phyloP scores from a whole-genome alignment of 2,113 vertebrate genomes.

The Synodontis membranacea region DNA sequence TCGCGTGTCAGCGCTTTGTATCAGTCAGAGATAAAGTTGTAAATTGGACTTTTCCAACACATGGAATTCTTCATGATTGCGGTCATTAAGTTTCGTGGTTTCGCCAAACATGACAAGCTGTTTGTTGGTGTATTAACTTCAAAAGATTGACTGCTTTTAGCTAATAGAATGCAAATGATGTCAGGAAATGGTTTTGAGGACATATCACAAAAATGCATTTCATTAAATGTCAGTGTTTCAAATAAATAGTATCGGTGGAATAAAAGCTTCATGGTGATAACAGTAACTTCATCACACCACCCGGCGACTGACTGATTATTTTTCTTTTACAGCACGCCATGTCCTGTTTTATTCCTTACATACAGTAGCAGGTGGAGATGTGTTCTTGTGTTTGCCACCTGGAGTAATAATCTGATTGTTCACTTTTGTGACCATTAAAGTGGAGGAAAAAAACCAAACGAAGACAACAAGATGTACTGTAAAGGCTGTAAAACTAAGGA shows the following conservation, averaged over 20 bases:
- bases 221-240: no score
- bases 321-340: not conserved
- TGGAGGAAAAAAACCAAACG: not conserved
- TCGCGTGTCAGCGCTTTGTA: no score
- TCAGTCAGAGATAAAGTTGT: no score
- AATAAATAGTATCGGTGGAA: not conserved
- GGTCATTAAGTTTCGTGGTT: no score
- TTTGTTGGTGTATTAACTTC: no score
- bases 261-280: not conserved
- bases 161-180: no score
- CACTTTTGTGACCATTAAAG: not conserved
- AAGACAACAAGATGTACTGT: not conserved
- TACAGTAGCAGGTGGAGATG: not conserved
- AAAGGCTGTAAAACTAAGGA: not conserved
- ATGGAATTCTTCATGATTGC: no score
- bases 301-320: not conserved
- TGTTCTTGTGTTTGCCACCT: not conserved
- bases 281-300: not conserved
- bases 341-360: not conserved
- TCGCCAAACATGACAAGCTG: no score
- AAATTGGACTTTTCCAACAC: no score
- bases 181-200: no score
- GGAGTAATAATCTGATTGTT: not conserved
- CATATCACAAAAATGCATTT: no score
- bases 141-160: no score